Evolutionary conservation across 2,888 invertebrate species (phyloP), one percentile per base, ranked within the genome.

Genomic region (Calameuta pallipes): DNA sequence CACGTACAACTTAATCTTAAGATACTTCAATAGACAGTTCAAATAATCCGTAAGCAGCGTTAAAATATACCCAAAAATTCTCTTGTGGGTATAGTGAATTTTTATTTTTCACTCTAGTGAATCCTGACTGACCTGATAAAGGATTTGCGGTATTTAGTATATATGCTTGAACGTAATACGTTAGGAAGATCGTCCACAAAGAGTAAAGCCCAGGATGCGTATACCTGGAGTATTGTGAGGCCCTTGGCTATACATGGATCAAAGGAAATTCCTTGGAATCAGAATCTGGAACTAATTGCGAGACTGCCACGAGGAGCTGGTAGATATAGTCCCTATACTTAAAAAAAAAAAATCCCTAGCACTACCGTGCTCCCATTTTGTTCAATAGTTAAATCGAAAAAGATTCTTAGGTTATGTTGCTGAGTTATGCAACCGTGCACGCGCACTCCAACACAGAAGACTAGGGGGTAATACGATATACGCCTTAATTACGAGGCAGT

Each of bases 261-360:
- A 82, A 82, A 82, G 79, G 76, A 78, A 80, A 82, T 82, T 80
- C 82, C 82, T 79, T 35, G 75, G 75, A 82, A 82, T 82, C 82
- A 77, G 82, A 82, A 82, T 82, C 80, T 82, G 82, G 80, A 82
- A 82, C 82, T 82, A 82, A 82, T 82, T 80, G 82, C 80, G 77
- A 71, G 71, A 34, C 71, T 34, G 23, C 11, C 71, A 23, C 33
- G 71, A 33, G 31, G 3, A 71, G 71, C 71, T 71, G 56, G 23
- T 56, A 56, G 23, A 56, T 56, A 56, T 56, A 56, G 56, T 56
- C 56, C 56, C 56, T 56, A 23, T 56, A 56, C 23, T 23, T 15
- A 56, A 56, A 56, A 56, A 41, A 56, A 41, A 56, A 56, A 56
- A 56, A 23, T 56, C 56, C 23, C 56, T 56, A 56, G 56, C 9